Evolutionary conservation across 1,140 invertebrate genomes (phyloP).

Genomic region (Brachionus rubens): DNA sequence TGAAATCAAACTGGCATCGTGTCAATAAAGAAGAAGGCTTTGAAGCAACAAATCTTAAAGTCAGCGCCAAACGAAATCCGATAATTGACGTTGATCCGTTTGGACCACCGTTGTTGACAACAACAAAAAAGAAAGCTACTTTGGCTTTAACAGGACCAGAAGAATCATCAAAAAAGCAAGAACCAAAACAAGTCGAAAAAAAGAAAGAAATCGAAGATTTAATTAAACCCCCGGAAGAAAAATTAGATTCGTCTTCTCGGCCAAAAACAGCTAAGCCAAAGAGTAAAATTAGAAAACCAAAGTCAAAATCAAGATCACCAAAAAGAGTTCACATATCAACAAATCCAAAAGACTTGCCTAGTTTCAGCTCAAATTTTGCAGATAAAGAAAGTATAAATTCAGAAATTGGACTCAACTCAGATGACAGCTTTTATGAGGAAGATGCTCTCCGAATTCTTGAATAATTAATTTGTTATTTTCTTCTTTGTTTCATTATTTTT

Average conservation of each 20-base stretch:
- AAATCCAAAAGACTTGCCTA: slow-evolving; percentile 36
- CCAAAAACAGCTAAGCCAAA: slow-evolving; percentile 6
- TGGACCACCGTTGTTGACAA: slow-evolving; percentile 5
- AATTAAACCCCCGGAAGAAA: not conserved
- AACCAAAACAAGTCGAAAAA: not conserved
- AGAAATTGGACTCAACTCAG: not conserved
- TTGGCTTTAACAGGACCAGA: not conserved
- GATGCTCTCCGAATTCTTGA: no score
- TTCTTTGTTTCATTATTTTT: no score
- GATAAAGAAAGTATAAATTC: not conserved
- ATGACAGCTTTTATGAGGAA: slow-evolving; percentile 21
- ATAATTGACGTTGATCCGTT: slow-evolving; percentile 39
- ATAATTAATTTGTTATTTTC: no score
- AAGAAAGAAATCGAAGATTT: not conserved
- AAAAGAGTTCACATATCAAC: slow-evolving; percentile 35
- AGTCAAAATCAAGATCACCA: slow-evolving; percentile 41
- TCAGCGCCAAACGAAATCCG: slow-evolving; percentile 43
- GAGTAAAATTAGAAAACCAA: not conserved
- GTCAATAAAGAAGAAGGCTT: slow-evolving; percentile 56
- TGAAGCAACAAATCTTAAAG: slow-evolving; percentile 53
- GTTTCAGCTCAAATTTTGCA: not conserved
- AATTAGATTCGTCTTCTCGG: not conserved
- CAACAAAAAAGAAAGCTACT: not conserved
- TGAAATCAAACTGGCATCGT: slow-evolving; percentile 58
- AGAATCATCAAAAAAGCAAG: not conserved